Evolutionary conservation across 2,113 vertebrate genomes (phyloP).

Genomic region (Dermatemys mawii): DNA sequence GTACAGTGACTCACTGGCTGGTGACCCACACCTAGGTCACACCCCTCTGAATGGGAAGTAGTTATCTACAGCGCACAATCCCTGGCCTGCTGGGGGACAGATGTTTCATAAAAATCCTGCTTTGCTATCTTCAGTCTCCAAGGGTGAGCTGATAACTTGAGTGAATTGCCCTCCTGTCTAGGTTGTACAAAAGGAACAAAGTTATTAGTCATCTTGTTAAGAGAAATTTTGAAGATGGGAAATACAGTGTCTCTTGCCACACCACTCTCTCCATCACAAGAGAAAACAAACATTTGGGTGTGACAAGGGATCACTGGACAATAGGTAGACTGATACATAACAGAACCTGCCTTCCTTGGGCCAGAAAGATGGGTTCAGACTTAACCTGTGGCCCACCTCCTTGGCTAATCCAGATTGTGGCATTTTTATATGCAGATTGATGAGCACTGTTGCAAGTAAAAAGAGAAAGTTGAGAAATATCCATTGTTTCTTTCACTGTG

Average conservation of each 20-base stretch:
- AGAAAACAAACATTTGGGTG: neutral
- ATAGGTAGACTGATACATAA: neutral
- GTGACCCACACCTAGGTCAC: too few species aligned
- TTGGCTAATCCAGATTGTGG: neutral
- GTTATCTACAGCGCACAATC: too few species aligned
- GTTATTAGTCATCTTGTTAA: neutral
- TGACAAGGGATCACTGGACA: neutral
- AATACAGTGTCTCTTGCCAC: neutral
- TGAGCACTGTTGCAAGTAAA: neutral
- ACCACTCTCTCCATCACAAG: neutral
- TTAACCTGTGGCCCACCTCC: neutral
- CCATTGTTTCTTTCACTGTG: neutral
- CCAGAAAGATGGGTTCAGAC: neutral
- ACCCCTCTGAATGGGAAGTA: too few species aligned
- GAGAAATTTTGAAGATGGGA: neutral
- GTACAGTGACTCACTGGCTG: too few species aligned
- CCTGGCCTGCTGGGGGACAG: too few species aligned
- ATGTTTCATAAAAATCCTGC: too few species aligned
- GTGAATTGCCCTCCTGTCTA: neutral
- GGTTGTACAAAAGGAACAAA: neutral
- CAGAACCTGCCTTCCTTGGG: neutral
- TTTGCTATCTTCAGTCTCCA: neutral
- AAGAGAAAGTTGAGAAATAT: neutral
- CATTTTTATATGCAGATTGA: neutral
- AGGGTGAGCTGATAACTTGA: neutral